phyloP scores from a whole-genome alignment of 2,113 vertebrate species.

The Psephotus haematonotus region DNA sequence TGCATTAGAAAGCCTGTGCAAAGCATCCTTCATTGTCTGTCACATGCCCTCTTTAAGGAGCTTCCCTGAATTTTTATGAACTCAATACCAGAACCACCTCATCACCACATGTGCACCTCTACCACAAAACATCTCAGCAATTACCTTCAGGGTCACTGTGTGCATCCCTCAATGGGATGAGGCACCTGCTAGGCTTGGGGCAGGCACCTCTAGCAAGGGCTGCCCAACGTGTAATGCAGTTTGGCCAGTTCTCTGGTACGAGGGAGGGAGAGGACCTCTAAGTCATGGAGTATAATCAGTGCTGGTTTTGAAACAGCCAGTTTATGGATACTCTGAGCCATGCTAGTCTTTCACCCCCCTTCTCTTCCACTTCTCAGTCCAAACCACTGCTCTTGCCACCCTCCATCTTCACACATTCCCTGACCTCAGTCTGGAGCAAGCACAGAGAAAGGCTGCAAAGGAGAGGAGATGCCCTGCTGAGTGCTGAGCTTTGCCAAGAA shows the following conservation, averaged over 20 bases:
- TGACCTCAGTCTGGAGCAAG: not conserved
- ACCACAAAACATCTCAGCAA: not conserved
- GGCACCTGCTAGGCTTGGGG: not conserved
- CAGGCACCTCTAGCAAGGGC: not conserved
- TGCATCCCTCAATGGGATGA: rapidly evolving
- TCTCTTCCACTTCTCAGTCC: not conserved
- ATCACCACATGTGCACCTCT: not conserved
- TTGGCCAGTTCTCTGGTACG: not conserved
- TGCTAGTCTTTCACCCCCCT: not conserved
- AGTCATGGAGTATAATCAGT: not conserved
- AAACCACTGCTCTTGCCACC: not conserved
- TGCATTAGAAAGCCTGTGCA: not conserved
- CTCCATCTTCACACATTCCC: not conserved
- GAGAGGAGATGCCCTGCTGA: not conserved
- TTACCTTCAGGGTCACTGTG: not conserved
- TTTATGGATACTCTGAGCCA: not conserved
- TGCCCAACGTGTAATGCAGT: not conserved
- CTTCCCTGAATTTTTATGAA: not conserved
- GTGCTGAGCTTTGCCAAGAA: not conserved
- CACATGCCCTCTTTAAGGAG: not conserved
- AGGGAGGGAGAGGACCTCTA: not conserved
- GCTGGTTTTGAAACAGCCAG: not conserved
- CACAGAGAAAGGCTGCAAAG: not conserved
- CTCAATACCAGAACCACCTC: not conserved
- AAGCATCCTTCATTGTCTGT: not conserved